These are phyloP conservation scores for Sminthopsis crassicaudata DNA, from an alignment of 2,113 vertebrate species.

Conservation along the genomic window DNA sequence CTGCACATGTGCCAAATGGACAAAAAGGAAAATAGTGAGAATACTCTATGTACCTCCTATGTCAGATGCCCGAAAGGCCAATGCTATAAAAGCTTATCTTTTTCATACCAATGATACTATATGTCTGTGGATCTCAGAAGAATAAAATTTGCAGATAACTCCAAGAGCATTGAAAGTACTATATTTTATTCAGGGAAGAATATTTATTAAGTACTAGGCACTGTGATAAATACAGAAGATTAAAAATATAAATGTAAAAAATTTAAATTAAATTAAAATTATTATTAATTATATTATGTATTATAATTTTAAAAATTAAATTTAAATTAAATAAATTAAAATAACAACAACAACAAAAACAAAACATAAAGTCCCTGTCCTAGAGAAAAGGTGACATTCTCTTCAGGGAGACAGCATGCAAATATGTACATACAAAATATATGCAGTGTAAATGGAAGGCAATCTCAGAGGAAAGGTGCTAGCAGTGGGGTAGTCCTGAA, in stretches of 20 bases:
- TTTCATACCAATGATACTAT: not conserved
- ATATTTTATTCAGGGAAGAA: not conserved
- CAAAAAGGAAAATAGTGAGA: not conserved
- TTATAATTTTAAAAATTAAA: no score
- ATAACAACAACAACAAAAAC: no score
- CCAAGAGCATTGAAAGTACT: not conserved
- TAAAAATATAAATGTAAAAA: not conserved
- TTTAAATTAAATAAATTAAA: no score
- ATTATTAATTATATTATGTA: no score
- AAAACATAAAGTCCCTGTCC: not conserved
- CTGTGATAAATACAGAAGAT: no score
- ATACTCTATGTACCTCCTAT: not conserved
- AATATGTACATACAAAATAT: not conserved
- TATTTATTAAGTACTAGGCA: not conserved
- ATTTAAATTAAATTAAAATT: no score
- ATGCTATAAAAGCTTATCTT: not conserved
- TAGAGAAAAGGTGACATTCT: not conserved
- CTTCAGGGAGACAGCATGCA: not conserved
- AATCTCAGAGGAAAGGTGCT: not conserved
- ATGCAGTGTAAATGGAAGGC: not conserved
- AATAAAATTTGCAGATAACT: not conserved
- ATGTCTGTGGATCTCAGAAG: not conserved
- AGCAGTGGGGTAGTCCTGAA: not conserved
- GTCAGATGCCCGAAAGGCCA: not conserved
- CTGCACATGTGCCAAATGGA: not conserved